Evolutionary conservation across 2,113 vertebrate genomes (phyloP).

Genomic region (Cottus gobio): DNA sequence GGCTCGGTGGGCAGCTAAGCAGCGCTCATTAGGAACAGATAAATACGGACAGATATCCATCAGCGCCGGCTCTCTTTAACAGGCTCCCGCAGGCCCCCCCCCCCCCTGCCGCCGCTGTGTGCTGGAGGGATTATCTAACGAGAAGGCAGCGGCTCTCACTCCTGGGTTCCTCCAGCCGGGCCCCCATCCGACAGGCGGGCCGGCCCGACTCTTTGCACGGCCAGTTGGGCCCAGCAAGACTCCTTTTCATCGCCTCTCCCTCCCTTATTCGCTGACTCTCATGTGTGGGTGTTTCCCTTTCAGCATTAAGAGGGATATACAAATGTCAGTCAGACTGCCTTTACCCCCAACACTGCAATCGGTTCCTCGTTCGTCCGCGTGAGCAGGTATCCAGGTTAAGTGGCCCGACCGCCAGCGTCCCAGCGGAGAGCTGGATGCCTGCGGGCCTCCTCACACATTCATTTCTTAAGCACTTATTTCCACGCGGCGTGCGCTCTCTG

Average conservation of each 20-base stretch:
- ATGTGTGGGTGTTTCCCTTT: constrained; percentile 4
- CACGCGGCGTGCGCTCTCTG: constrained; percentile 60
- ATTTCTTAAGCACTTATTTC: constrained; percentile 76
- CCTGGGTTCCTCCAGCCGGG: constrained; percentile 72
- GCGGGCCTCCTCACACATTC: constrained; percentile 53
- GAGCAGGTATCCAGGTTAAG: constrained; percentile 68
- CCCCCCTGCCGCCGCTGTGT: constrained; percentile 59
- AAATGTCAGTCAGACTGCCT: not conserved
- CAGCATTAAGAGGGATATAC: too few species aligned
- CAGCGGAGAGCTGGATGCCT: constrained; percentile 47
- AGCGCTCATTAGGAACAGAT: constrained; percentile 84
- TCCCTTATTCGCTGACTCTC: not conserved
- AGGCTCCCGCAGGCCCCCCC: constrained; percentile 38
- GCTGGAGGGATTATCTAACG: constrained; percentile 71
- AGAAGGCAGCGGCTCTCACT: constrained; percentile 57
- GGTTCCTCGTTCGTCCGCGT: constrained; percentile 17
- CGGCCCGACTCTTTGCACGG: constrained; percentile 85
- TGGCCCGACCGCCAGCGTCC: constrained; percentile 40
- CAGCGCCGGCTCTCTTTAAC: constrained; percentile 69
- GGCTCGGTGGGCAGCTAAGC: constrained; percentile 76
- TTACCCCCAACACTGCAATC: not conserved
- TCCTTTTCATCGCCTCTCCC: constrained; percentile 74
- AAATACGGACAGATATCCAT: constrained; percentile 84
- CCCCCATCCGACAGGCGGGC: constrained; percentile 81
- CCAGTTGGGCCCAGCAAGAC: constrained; percentile 89